Percentiles rank a stretch among this genome's conserved stretches.
Conservation (phyloP, 2,113 vertebrate genomes). For the Pedionomus torquatus region DNA sequence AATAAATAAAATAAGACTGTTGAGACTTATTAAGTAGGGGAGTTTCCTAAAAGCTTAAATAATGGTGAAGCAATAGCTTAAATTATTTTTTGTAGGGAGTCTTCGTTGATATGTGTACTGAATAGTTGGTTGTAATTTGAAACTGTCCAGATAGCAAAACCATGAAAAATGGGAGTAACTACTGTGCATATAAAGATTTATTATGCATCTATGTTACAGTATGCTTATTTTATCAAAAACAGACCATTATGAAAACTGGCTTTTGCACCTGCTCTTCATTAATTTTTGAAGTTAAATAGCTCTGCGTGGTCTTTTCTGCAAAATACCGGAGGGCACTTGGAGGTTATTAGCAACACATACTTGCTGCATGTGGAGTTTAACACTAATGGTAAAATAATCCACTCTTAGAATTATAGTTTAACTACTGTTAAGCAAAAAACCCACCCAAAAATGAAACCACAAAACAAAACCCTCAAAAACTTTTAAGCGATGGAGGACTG, state of each 20-base stretch:
- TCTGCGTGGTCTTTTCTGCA: background rate
- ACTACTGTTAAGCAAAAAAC: background rate
- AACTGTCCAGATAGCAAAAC: slow-evolving; percentile 2
- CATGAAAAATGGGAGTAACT: slow-evolving; percentile 57
- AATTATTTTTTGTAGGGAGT: background rate
- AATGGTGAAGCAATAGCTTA: background rate
- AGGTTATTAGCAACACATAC: slow-evolving; percentile 8
- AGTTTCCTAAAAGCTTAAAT: background rate
- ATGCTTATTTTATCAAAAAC: slow-evolving; percentile 54
- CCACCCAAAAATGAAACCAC: background rate
- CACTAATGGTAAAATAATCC: background rate
- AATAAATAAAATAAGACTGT: no score
- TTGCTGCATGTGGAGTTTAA: slow-evolving; percentile 4
- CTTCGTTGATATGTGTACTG: background rate
- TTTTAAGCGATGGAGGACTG: background rate
- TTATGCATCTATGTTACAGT: slow-evolving; percentile 53
- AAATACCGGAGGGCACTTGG: slow-evolving; percentile 8
- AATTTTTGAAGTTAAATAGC: slow-evolving; percentile 57
- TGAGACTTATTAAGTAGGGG: background rate
- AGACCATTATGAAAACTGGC: slow-evolving; percentile 35
- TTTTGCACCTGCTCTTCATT: slow-evolving; percentile 60
- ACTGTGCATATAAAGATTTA: slow-evolving; percentile 55
- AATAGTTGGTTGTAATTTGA: slow-evolving; percentile 29
- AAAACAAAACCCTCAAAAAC: background rate
- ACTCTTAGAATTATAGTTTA: background rate